Conservation (phyloP, 1,140 invertebrate genomes). For the Trichonephila clavata region DNA sequence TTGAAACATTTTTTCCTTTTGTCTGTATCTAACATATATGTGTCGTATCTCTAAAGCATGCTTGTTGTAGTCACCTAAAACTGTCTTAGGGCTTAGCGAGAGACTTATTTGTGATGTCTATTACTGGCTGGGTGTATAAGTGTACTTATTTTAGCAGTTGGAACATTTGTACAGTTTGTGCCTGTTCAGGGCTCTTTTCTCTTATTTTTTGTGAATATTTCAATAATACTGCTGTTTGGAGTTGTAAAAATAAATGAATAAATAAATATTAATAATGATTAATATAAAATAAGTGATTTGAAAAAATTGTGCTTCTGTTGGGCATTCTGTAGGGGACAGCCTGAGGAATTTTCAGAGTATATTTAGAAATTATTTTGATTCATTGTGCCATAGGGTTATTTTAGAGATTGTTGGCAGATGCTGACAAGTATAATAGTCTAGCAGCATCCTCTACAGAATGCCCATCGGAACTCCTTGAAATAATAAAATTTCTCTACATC, state of each 20-base stretch:
- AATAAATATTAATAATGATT: conserved; percentile 27
- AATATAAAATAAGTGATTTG: neutral
- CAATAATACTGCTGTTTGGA: conserved; percentile 67
- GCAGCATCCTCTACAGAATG: conserved; percentile 64
- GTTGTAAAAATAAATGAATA: conserved; percentile 61
- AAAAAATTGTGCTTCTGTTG: neutral
- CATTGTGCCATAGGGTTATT: conserved; percentile 66
- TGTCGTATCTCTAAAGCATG: conserved; percentile 76
- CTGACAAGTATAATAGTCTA: conserved; percentile 28
- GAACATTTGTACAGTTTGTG: conserved; percentile 76
- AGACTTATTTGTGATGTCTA: conserved; percentile 76
- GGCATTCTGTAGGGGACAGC: conserved; percentile 70
- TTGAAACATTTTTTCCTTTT: conserved; percentile 75
- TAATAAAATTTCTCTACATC: conserved; percentile 27
- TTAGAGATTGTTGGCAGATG: conserved; percentile 50
- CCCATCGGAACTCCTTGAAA: neutral
- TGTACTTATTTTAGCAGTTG: conserved; percentile 75
- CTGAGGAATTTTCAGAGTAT: conserved; percentile 51
- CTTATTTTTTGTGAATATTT: conserved; percentile 75
- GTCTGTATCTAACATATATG: conserved; percentile 76
- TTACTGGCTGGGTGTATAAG: conserved; percentile 76
- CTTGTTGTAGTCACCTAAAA: conserved; percentile 74
- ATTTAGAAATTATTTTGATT: conserved; percentile 62
- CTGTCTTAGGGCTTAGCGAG: conserved; percentile 74
- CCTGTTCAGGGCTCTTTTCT: conserved; percentile 53